Evolutionary conservation across 2,113 vertebrate species (phyloP).

Genomic region (Vulpes vulpes): DNA sequence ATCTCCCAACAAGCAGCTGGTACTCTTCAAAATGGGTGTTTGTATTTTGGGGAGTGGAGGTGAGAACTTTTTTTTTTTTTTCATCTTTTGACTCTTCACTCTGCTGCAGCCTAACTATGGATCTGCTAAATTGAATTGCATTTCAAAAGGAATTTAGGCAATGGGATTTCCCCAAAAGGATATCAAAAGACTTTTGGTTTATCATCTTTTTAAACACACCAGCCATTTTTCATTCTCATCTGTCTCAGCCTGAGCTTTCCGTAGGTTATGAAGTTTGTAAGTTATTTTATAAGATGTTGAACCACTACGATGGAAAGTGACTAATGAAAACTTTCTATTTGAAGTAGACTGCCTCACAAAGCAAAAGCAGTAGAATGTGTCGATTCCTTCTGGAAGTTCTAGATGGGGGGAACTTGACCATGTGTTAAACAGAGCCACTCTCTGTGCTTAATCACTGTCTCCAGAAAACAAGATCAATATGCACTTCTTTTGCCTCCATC

Average conservation of each 20-base stretch:
- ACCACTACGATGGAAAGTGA: conserved; percentile 23
- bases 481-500: neutral
- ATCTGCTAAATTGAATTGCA: neutral
- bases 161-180: neutral
- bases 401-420: conserved; percentile 49
- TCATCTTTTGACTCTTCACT: neutral
- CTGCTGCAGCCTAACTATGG: neutral
- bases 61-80: neutral
- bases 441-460: conserved; percentile 40
- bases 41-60: neutral
- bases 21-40: neutral
- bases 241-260: conserved; percentile 4
- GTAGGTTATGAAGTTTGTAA: neutral
- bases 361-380: conserved; percentile 36
- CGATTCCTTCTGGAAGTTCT: conserved; percentile 9
- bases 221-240: neutral
- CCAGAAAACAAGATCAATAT: neutral
- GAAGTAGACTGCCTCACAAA: conserved; percentile 22
- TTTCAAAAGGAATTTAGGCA: neutral
- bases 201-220: neutral
- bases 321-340: conserved; percentile 65
- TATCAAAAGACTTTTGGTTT: neutral
- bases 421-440: conserved; percentile 45
- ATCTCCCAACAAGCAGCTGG: neutral
- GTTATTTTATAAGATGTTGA: conserved; percentile 46